Base-by-base conservation (phyloP, 1,140 invertebrate genomes). In the Venturia canescens region DNA sequence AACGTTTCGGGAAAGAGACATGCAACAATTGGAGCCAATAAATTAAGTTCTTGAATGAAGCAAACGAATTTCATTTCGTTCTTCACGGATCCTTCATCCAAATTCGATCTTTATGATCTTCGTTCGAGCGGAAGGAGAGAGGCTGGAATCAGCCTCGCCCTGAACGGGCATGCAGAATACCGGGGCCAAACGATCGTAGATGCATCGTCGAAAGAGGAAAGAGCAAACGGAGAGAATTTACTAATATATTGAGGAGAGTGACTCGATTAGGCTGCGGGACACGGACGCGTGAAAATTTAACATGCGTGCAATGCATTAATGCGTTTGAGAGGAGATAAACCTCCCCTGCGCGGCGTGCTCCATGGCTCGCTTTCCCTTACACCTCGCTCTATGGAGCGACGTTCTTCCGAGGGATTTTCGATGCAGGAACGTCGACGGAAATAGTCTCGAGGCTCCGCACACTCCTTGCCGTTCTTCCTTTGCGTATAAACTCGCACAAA, bases 391-490 rank as follows among this genome's bases (percentile, higher is more conserved):
- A n/a, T n/a, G 53, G 21, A 23, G 53, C 53, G 1, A 23, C 21
- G 53, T 23, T 57, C 53, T 5, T 57, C 13, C n/a, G 53, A 23
- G 53, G 21, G 53, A 57, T 57, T n/a, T 57, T 23, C 18, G 53
- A 57, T 18, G 53, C 53, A 57, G 53, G 53, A 23, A 57, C 53
- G 53, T 57, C 18, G 53, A 57, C 53, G 53, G 53, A 57, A 57
- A 57, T 57, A 57, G 53, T 5, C 53, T 57, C 13, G 53, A 57
- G 53, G 18, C 18, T 57, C 21, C n/a, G 53, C 53, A 57, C 53
- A 57, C 53, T 57, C 9, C 53, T 57, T 57, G 5, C 18, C 18
- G 18, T 5, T 57, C 53, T 57, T 57, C 21, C 53, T 21, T 23
- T 57, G 13, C 53, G 21, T 57, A 57, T 18, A 13, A 44, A 57